A percentile compares a stretch with the other conserved stretches of the same genome.
Evolutionary conservation across 1,140 invertebrate genomes (phyloP).

Genomic region (Drosophila hydei): DNA sequence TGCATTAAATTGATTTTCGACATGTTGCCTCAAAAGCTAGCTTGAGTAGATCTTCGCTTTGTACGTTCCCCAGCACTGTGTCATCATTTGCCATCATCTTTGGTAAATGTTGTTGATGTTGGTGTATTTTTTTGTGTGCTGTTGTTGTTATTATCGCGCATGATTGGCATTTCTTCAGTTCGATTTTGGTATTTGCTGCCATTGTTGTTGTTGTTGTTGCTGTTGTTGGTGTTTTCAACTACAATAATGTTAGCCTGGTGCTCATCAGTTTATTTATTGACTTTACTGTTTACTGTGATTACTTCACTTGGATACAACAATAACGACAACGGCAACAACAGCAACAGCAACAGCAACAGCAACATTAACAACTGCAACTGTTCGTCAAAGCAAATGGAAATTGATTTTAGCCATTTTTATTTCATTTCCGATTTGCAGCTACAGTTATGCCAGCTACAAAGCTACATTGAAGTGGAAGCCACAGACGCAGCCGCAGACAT

Average conservation of each 20-base stretch:
- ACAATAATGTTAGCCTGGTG: not conserved
- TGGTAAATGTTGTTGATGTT: slow-evolving; percentile 12
- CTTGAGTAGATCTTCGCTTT: slow-evolving; percentile 19
- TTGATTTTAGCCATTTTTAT: slow-evolving; percentile 60
- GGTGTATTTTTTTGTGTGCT: slow-evolving; percentile 11
- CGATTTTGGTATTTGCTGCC: slow-evolving; percentile 33
- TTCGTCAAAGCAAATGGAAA: slow-evolving; percentile 49
- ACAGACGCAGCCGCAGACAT: not conserved
- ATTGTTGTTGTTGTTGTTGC: slow-evolving; percentile 30
- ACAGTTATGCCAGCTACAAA: slow-evolving; percentile 27
- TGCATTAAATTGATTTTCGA: slow-evolving; percentile 80
- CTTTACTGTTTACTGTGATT: slow-evolving; percentile 61
- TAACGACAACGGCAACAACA: slow-evolving; percentile 6
- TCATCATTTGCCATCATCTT: slow-evolving; percentile 24
- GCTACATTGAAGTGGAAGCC: slow-evolving; percentile 18
- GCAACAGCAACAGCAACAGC: slow-evolving; percentile 13
- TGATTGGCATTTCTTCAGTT: slow-evolving; percentile 74
- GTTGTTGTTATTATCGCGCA: slow-evolving; percentile 73
- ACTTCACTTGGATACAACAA: slow-evolving; percentile 56
- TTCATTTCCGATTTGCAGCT: slow-evolving; percentile 66
- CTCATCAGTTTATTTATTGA: slow-evolving; percentile 71
- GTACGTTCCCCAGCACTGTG: slow-evolving; percentile 19
- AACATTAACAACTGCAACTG: slow-evolving; percentile 23
- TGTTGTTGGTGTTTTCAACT: slow-evolving; percentile 10
- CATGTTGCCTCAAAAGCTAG: slow-evolving; percentile 37